Evolutionary conservation across 2,113 vertebrate species (phyloP).

Genomic region (Hippolais icterina): DNA sequence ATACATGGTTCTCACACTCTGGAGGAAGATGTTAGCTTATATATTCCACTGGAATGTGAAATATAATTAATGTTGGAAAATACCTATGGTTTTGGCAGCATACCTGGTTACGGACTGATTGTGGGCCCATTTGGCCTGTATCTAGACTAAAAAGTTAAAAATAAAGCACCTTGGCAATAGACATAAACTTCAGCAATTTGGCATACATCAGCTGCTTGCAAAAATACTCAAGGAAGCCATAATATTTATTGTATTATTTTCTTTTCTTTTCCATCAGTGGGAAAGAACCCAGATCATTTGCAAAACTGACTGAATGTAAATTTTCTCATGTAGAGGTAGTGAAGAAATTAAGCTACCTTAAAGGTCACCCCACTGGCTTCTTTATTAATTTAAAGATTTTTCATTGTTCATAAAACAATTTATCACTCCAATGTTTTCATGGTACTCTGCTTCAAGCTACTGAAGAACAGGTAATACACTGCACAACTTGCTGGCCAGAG

Average conservation of each 20-base stretch:
- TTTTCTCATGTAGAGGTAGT: background rate
- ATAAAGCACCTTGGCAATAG: background rate
- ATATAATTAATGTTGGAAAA: background rate
- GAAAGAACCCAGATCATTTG: background rate
- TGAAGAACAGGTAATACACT: background rate
- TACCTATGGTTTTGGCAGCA: background rate
- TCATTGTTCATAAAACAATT: background rate
- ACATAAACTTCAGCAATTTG: background rate
- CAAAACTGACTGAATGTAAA: background rate
- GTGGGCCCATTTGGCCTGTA: background rate
- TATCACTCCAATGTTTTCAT: background rate
- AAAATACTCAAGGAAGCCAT: background rate
- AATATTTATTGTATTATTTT: background rate
- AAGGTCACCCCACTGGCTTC: background rate
- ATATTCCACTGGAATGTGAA: background rate
- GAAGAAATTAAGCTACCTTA: background rate
- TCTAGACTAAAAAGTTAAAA: background rate
- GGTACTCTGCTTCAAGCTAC: background rate
- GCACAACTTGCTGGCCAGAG: background rate
- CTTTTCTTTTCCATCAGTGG: background rate
- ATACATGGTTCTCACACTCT: background rate
- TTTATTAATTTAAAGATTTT: background rate
- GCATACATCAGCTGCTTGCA: background rate
- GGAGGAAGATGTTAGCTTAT: background rate
- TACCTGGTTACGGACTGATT: background rate